Conservation (phyloP, 1,140 invertebrate genomes). For the Monochamus saltuarius region DNA sequence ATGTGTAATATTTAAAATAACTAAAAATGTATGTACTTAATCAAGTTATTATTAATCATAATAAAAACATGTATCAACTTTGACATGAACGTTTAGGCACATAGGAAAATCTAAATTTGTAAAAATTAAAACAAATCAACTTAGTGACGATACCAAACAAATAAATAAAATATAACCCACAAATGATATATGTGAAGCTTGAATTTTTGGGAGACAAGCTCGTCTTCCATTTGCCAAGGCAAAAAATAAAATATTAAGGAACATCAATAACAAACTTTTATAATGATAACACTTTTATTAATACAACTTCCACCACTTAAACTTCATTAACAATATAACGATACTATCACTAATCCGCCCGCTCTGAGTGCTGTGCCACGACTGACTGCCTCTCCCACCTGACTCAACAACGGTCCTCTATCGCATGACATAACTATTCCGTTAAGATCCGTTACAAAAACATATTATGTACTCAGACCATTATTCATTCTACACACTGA, state of each 20-base stretch:
- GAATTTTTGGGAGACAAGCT: constrained; percentile 53
- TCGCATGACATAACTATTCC: too few species aligned
- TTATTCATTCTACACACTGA: constrained; percentile 52
- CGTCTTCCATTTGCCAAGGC: constrained; percentile 47
- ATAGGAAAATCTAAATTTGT: constrained; percentile 12
- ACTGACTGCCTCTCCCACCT: too few species aligned
- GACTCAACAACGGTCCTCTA: too few species aligned
- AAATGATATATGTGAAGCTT: constrained; percentile 51
- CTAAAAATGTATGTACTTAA: background rate
- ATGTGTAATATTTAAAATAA: constrained; percentile 20
- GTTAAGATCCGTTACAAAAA: too few species aligned
- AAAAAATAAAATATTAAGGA: constrained; percentile 46
- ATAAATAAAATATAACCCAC: constrained; percentile 35
- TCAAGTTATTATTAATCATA: constrained; percentile 3
- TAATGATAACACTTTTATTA: too few species aligned
- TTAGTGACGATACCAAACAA: constrained; percentile 39
- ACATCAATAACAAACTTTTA: too few species aligned
- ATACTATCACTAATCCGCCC: too few species aligned
- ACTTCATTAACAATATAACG: too few species aligned
- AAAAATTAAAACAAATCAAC: constrained; percentile 18
- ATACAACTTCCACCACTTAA: too few species aligned
- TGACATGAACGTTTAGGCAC: constrained; percentile 29
- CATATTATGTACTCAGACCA: constrained; percentile 47
- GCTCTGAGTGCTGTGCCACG: too few species aligned
- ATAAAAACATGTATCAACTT: constrained; percentile 4